phyloP scores from a whole-genome alignment of 2,113 vertebrate genomes.

The Sardina pilchardus region DNA sequence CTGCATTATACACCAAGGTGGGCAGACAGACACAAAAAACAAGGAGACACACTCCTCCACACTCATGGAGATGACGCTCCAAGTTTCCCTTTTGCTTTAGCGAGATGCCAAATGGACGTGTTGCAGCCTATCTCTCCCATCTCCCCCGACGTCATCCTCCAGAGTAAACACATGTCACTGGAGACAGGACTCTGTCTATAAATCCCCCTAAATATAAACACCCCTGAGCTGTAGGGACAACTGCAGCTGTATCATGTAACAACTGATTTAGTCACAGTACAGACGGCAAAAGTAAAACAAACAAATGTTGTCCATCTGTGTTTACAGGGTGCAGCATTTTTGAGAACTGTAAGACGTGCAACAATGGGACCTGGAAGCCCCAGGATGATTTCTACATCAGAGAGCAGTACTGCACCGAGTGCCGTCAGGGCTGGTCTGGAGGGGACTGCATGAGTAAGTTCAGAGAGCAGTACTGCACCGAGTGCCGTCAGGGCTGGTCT shows the following conservation, averaged over 20 bases:
- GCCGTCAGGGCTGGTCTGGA: slow-evolving; percentile 88
- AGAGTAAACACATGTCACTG: not conserved
- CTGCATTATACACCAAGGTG: slow-evolving; percentile 91
- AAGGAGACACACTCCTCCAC: too few species aligned
- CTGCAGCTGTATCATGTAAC: not conserved
- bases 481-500: slow-evolving; percentile 88
- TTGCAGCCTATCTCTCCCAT: not conserved
- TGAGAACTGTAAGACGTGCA: slow-evolving; percentile 90
- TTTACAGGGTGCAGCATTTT: slow-evolving; percentile 79
- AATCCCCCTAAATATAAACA: not conserved
- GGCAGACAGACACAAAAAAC: not conserved
- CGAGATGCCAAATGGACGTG: not conserved
- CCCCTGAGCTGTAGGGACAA: not conserved
- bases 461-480: slow-evolving; percentile 82
- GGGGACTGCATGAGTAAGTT: slow-evolving; percentile 94
- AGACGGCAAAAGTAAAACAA: not conserved
- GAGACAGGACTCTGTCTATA: not conserved
- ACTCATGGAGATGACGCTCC: not conserved
- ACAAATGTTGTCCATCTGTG: not conserved
- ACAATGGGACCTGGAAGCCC: slow-evolving; percentile 86
- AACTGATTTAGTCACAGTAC: not conserved
- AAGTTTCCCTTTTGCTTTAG: not conserved
- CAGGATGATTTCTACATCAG: slow-evolving; percentile 89
- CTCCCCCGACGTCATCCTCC: not conserved
- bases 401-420: slow-evolving; percentile 83